These are phyloP conservation scores for Procavia capensis DNA, from an alignment of 2,113 vertebrate genomes.

Conservation along the genomic window DNA sequence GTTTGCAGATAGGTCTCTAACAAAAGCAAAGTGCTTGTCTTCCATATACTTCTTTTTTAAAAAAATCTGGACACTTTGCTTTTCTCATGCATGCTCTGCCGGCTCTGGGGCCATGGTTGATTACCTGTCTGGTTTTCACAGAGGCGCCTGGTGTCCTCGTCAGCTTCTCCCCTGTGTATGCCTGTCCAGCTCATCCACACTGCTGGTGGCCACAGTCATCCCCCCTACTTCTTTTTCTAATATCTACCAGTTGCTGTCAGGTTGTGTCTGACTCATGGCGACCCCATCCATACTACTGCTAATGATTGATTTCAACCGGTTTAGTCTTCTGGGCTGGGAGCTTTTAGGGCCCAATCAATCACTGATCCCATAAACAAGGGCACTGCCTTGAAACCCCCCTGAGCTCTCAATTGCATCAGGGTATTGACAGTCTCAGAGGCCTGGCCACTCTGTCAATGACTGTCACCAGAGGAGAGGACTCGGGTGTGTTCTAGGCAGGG, in stretches of 20 bases:
- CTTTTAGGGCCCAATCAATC: slow-evolving; percentile 72
- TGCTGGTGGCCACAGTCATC: neutral
- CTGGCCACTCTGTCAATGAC: neutral
- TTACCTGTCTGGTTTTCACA: neutral
- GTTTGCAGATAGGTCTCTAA: neutral
- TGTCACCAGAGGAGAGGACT: neutral
- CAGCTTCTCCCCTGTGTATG: neutral
- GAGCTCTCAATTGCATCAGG: slow-evolving; percentile 28
- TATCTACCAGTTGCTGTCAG: neutral
- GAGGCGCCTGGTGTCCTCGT: neutral
- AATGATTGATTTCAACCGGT: slow-evolving; percentile 61
- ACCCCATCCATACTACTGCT: neutral
- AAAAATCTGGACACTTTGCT: neutral
- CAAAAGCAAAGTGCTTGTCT: neutral
- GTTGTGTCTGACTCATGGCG: neutral
- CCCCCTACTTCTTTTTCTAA: slow-evolving; percentile 34
- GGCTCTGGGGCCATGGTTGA: neutral
- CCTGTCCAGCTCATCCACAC: neutral
- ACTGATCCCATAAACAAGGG: slow-evolving; percentile 62
- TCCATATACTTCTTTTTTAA: neutral
- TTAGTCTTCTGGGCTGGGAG: slow-evolving; percentile 57
- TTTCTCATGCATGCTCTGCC: neutral
- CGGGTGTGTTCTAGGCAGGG: neutral
- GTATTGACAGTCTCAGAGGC: slow-evolving; percentile 60
- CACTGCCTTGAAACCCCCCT: neutral